Evolutionary conservation across 1,140 invertebrate genomes (phyloP), one percentile per base, ranked within the genome.

Genomic region (Aphis craccivora): DNA sequence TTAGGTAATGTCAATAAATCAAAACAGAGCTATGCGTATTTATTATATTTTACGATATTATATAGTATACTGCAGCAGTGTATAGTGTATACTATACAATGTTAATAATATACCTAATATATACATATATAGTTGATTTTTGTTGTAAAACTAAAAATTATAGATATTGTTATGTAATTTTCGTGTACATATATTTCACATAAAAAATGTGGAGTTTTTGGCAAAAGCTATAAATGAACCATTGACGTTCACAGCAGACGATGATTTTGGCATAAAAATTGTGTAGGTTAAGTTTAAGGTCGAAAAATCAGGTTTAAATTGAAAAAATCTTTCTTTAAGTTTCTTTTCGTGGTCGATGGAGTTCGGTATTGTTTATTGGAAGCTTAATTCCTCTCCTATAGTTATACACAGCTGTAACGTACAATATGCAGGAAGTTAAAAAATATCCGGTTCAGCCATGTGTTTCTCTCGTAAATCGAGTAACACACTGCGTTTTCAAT

Each of bases 261-360:
- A 83, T 51, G 45, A 92, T 92, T 92, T 92, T 92, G 76, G 91
- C 91, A 92, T 92, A 92, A 92, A 81, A 92, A 92, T 81, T 45
- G n/a, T 51, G 6, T 35, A 5, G 45, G 67, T 48, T 48, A 81
- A 92, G 91, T 76, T 92, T 92, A 92, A 92, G 91, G 91, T 92
- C 45, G 45, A 83, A 14, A 51, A 37, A 55, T 89, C 35, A 35
- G 48, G 23, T 55, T 37, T 23, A 89, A 53, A 8, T 53, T 20
- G 48, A 35, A 55, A 89, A 89, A 35, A 89, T 89, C 25, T 55
- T 22, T 23, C 22, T 89, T 89, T 2, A 1, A 89, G 35, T 55
- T 89, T 37, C 22, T 89, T 55, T 40, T 89, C 14, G 43, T 45
- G 9, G 43, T 53, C 4, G 14, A 14, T 86, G 40, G 3, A 43